These are phyloP conservation scores for Cyclargus thomasi DNA, from an alignment of 1,140 invertebrate genomes.

Conservation along the genomic window DNA sequence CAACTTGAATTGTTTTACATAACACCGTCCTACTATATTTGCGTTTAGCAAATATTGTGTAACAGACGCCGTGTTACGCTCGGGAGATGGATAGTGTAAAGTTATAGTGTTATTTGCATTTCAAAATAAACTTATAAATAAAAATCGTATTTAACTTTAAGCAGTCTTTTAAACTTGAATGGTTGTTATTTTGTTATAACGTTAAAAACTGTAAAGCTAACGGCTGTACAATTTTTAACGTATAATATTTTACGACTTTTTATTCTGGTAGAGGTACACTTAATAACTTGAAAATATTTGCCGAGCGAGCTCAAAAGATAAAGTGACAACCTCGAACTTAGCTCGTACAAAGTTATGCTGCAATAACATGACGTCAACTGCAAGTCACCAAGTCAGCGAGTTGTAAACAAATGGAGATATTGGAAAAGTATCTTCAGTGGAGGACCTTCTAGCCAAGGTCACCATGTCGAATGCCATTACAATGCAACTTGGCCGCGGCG, in stretches of 20 bases:
- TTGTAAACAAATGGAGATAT: not conserved
- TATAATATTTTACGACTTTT: no score
- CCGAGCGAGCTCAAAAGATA: not conserved
- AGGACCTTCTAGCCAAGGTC: not conserved
- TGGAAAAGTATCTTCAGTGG: not conserved
- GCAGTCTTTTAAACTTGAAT: no score
- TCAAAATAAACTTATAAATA: no score
- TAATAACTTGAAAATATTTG: no score
- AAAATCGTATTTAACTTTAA: no score
- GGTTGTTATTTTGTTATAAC: no score
- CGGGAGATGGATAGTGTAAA: no score
- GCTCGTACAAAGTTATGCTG: not conserved
- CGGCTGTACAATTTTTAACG: no score
- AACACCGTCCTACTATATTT: not conserved
- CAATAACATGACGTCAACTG: conserved; percentile 1
- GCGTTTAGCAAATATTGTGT: not conserved
- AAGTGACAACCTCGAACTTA: not conserved
- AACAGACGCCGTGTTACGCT: no score
- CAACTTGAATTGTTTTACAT: not conserved
- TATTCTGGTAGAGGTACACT: no score
- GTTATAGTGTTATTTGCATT: no score
- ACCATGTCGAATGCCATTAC: not conserved
- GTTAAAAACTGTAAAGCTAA: no score
- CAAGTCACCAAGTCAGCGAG: not conserved
- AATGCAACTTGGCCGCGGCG: not conserved